Evolutionary conservation across 2,888 invertebrate species (phyloP), one percentile per base, ranked within the genome.

Genomic region (Operophtera brumata): DNA sequence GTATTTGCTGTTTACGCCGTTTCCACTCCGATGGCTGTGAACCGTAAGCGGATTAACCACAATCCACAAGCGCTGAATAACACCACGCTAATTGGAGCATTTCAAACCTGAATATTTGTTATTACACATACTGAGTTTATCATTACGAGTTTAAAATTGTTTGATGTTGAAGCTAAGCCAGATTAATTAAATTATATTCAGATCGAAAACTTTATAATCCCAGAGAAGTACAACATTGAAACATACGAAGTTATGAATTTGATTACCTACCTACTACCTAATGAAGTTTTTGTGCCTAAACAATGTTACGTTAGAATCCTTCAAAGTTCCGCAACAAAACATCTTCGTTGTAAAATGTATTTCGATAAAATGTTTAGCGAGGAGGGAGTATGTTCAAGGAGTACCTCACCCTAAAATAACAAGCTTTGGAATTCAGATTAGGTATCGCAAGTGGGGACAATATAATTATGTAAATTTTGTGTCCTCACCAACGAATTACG

Each of bases 81-180:
- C 48, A 36, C 48, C 28, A 30, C 41, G 9, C 44, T 49, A 46
- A 49, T 39, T 54, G 43, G 43, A 54, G 34, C 42, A 47, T 44
- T 47, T 37, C 36, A 25, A 41, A 55, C 50, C 54, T 51, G 40
- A 53, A 50, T 47, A 54, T 57, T 25, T 47, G 50, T 35, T n/a
- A n/a, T n/a, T 20, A 39, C n/a, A 32, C 11, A 13, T 7, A 45
- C 28, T 6, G 20, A 39, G 39, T 13, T 39, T 4, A 28, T 13
- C 28, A n/a, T 36, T 46, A 11, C 28, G 36, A 28, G 37, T 25
- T 2, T 7, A 0, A 30, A 2, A 46, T 37, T 6, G n/a, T 28
- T 30, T 30, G 32, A 47, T 39, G 14, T 39, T 2, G 40, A 32
- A 10, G 5, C 26, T 3, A 13, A 46, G 26, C 36, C 12, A 36